phyloP scores from a whole-genome alignment of 2,113 vertebrate species.

The Eleginops maclovinus region DNA sequence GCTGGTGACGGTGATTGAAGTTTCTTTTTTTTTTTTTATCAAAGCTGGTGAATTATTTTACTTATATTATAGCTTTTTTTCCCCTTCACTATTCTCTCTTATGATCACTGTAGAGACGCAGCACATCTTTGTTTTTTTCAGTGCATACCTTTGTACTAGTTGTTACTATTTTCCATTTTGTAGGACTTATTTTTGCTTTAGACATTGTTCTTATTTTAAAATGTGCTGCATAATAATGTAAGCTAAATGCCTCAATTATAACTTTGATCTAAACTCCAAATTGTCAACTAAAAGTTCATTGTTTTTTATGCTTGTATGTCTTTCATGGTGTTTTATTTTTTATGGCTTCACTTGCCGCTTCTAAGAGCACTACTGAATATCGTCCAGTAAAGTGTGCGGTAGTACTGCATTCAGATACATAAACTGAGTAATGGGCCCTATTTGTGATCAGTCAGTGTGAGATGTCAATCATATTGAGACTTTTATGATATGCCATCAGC shows the following conservation, averaged over 20 bases:
- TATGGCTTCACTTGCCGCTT: slow-evolving; percentile 14
- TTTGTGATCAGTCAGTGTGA: background rate
- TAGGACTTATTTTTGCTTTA: background rate
- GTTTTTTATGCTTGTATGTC: slow-evolving; percentile 3
- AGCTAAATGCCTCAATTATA: background rate
- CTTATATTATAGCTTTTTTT: background rate
- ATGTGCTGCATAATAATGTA: slow-evolving; percentile 5
- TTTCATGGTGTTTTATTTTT: background rate
- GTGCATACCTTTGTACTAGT: background rate
- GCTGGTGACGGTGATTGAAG: background rate
- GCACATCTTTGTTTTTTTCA: background rate
- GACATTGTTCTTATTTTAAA: background rate
- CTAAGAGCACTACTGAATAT: background rate
- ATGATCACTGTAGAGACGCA: background rate
- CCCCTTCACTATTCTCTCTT: background rate
- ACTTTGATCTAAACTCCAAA: background rate
- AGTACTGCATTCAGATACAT: background rate
- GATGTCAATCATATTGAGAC: background rate
- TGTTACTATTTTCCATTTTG: background rate
- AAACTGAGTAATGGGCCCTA: background rate
- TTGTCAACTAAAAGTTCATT: background rate
- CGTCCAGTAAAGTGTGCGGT: background rate
- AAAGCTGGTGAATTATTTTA: background rate
- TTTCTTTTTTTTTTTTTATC: slow-evolving; percentile 4
- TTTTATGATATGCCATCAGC: background rate